Evolutionary conservation across 2,888 invertebrate genomes (phyloP), one percentile per base, ranked within the genome.

Genomic region (Hartigia nigra): DNA sequence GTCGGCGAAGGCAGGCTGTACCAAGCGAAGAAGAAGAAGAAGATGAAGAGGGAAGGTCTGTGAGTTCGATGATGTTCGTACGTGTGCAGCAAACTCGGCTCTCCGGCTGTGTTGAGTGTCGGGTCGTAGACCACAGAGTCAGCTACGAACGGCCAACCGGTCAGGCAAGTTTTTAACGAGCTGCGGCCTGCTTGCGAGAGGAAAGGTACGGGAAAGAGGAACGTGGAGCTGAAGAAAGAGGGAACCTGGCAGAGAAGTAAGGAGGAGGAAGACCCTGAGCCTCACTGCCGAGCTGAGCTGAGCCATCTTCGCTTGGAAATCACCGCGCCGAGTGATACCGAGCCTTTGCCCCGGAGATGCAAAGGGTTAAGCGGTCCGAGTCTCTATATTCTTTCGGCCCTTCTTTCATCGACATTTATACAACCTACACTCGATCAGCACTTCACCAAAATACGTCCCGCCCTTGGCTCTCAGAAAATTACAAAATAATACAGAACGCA

Each of bases 91-190:
- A 34, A 31, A 31, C 32, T 32, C 5, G 32, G 32, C 23, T 34
- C 72, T 31, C 78, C 82, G 83, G 84, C 84, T 85, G 87, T 86
- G 86, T 81, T 85, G 88, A 88, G 87, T 89, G 88, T 90, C 90
- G 89, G 90, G 89, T 91, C 91, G 90, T 90, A 90, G 89, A 91
- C 91, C 91, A 90, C 90, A 88, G 82, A 88, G 88, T 88, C 88
- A 88, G 86, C 87, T 86, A 83, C 85, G 86, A 86, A 87, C 90
- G 89, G 87, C 88, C 88, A 91, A 91, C 91, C 91, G 91, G 91
- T 91, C 91, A 88, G 84, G 88, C 91, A 91, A 91, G 91, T 91
- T 91, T 91, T 91, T 91, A 91, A 91, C 91, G 90, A 91, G 91
- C 89, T 86, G 88, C 85, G 84, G 82, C 82, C 55, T 55, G 69